Conservation (phyloP, 2,797 vertebrate species). For the Coluber constrictor region DNA sequence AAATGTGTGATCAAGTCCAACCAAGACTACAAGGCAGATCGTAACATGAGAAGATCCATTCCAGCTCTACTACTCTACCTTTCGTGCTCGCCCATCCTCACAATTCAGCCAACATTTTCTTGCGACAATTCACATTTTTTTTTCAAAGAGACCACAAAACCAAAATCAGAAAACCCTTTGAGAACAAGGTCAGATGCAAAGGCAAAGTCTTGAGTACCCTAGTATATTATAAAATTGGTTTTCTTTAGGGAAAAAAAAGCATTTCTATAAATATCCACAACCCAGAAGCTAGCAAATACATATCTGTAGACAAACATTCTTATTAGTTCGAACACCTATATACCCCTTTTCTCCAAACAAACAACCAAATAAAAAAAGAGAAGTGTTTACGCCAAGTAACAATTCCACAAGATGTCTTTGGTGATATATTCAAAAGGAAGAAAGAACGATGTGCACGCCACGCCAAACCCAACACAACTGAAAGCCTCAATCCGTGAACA, state of each 20-base stretch:
- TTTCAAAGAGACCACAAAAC: neutral
- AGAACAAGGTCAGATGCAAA: constrained; percentile 46
- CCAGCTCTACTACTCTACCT: no score
- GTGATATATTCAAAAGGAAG: constrained; percentile 32
- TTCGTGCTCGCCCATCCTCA: neutral
- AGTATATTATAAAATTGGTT: constrained; percentile 8
- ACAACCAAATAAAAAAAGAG: constrained; percentile 23
- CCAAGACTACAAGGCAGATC: neutral
- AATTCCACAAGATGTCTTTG: constrained; percentile 49
- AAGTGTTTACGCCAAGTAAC: constrained; percentile 14
- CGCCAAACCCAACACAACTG: neutral
- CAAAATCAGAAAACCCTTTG: constrained; percentile 39
- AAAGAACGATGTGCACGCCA: accelerated
- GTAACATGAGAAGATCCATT: neutral
- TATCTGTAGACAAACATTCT: constrained; percentile 34
- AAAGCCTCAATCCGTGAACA: neutral
- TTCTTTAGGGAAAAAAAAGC: neutral
- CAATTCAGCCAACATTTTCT: neutral
- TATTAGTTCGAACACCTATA: constrained; percentile 1
- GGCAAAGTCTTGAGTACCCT: constrained; percentile 23
- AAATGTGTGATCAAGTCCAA: neutral
- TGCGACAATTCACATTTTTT: neutral
- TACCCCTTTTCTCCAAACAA: neutral
- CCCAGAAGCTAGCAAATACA: neutral
- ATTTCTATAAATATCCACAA: constrained; percentile 17